Conservation (phyloP, 2,888 invertebrate species). For the Limenitis camilla region DNA sequence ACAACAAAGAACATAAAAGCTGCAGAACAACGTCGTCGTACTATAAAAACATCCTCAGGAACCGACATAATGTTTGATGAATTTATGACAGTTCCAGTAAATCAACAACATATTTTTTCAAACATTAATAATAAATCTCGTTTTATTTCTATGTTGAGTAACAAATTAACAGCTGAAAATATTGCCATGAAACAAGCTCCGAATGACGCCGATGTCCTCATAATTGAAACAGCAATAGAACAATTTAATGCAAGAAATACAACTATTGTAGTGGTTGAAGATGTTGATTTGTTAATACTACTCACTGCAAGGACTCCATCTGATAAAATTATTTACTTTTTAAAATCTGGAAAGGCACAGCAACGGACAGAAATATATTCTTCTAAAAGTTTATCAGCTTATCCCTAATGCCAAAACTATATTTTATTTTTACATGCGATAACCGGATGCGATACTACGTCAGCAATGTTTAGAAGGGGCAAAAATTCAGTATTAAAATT, state of each 20-base stretch:
- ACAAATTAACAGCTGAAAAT: constrained; percentile 32
- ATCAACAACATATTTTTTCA: constrained; percentile 30
- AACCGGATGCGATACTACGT: constrained; percentile 21
- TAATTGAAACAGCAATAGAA: constrained; percentile 27
- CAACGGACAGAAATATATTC: too few relatives aligned
- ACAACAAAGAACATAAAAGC: constrained; percentile 30
- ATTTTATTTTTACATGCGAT: constrained; percentile 10
- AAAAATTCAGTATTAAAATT: constrained; percentile 11
- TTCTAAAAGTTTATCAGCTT: too few relatives aligned
- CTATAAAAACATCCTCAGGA: constrained; percentile 29
- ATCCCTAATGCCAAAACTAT: too few relatives aligned
- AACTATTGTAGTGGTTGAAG: constrained; percentile 26
- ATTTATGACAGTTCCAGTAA: constrained; percentile 31
- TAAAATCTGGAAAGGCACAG: constrained; percentile 28
- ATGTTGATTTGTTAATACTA: constrained; percentile 27
- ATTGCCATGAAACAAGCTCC: constrained; percentile 33
- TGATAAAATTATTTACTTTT: constrained; percentile 28
- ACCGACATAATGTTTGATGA: constrained; percentile 32
- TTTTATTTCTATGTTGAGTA: constrained; percentile 31
- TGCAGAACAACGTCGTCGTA: constrained; percentile 29
- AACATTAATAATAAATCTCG: constrained; percentile 36
- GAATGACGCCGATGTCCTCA: constrained; percentile 29
- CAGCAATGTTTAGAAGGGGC: constrained; percentile 23
- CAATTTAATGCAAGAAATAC: constrained; percentile 24
- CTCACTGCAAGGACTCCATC: constrained; percentile 25